These are phyloP conservation scores for Pangasianodon gigas DNA, from an alignment of 2,113 vertebrate species.

Conservation along the genomic window DNA sequence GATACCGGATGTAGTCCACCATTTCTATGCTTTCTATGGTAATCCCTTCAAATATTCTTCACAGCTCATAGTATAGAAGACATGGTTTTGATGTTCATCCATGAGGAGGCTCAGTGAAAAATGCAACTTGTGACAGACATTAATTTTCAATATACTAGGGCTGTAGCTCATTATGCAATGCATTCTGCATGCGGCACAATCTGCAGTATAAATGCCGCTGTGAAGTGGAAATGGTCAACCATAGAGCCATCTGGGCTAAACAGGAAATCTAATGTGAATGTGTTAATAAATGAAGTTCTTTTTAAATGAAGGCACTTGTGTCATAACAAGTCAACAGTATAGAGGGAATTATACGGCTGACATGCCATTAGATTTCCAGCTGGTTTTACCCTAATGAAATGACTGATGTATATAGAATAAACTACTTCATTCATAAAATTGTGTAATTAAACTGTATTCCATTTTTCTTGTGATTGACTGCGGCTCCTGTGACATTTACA, in stretches of 20 bases:
- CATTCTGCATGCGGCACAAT: not conserved
- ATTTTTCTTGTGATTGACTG: not conserved
- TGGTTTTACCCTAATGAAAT: not conserved
- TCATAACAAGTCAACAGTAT: not conserved
- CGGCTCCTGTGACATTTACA: not conserved
- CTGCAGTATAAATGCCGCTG: not conserved
- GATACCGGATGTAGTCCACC: not conserved
- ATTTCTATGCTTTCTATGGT: not conserved
- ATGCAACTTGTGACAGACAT: not conserved
- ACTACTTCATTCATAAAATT: not conserved
- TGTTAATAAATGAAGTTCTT: not conserved
- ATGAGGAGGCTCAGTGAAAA: not conserved
- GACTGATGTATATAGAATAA: not conserved
- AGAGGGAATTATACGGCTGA: not conserved
- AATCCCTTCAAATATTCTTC: not conserved
- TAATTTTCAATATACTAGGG: not conserved
- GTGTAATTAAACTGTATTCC: not conserved
- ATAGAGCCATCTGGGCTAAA: not conserved
- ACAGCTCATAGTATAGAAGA: not conserved
- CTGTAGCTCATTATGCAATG: not conserved
- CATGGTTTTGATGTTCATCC: not conserved
- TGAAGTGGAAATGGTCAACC: slow-evolving; percentile 14
- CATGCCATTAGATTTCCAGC: not conserved
- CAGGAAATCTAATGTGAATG: not conserved
- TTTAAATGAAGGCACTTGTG: not conserved